Evolutionary conservation across 2,888 invertebrate genomes (phyloP).

Genomic region (Linnaemya vulpina): DNA sequence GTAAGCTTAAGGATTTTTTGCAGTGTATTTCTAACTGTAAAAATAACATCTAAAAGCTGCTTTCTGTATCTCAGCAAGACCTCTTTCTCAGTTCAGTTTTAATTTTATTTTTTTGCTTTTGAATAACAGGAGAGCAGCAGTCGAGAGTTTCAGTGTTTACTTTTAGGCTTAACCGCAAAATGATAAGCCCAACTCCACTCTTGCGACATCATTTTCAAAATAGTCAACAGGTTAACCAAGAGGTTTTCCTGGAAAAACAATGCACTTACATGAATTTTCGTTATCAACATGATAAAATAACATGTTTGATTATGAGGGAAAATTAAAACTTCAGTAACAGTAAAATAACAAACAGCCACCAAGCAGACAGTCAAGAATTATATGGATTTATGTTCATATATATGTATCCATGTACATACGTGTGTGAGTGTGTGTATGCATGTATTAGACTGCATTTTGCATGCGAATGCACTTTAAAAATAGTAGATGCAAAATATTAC

Average conservation of each 20-base stretch:
- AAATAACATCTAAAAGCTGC: not conserved
- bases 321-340: no score
- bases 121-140: not conserved
- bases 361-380: no score
- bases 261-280: not conserved
- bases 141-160: conserved; percentile 72
- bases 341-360: no score
- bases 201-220: conserved; percentile 32
- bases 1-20: not conserved
- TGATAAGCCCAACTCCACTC: conserved; percentile 26
- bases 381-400: no score
- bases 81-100: not conserved
- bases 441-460: no score
- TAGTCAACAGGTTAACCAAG: conserved; percentile 77
- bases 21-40: conserved; percentile 4
- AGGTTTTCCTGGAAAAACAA: conserved; percentile 13
- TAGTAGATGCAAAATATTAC: not conserved
- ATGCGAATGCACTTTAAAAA: no score
- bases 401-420: no score
- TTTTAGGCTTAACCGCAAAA: conserved; percentile 72
- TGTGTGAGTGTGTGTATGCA: no score
- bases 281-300: not conserved
- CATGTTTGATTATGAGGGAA: no score
- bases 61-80: not conserved
- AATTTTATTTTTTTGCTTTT: not conserved